These are phyloP conservation scores for Oscheius sp. DNA, from an alignment of 2,888 invertebrate species.

Conservation along the genomic window DNA sequence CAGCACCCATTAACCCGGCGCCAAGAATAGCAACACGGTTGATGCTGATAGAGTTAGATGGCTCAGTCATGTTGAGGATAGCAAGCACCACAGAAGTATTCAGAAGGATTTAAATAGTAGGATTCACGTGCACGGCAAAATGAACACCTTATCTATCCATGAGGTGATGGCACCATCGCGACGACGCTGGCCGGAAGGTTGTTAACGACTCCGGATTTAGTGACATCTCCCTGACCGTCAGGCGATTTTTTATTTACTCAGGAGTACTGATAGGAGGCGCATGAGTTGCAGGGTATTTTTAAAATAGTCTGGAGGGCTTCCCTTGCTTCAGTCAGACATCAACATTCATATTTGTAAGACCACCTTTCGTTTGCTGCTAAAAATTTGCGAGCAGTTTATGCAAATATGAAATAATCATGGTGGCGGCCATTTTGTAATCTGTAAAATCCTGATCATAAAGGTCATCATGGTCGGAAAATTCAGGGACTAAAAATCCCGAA, in stretches of 20 bases:
- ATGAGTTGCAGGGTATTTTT: neutral
- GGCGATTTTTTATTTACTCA: slow-evolving; percentile 9
- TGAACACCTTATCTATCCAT: slow-evolving; percentile 27
- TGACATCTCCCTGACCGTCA: slow-evolving; percentile 1
- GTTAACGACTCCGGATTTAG: slow-evolving; percentile 24
- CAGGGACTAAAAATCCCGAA: too few relatives aligned
- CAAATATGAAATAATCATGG: too few relatives aligned
- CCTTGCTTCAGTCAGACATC: too few relatives aligned
- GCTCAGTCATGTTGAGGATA: slow-evolving; percentile 20
- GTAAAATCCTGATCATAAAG: too few relatives aligned
- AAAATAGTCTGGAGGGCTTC: too few relatives aligned
- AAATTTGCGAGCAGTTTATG: too few relatives aligned
- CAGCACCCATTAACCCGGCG: slow-evolving; percentile 70
- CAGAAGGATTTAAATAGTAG: slow-evolving; percentile 25
- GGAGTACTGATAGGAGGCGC: neutral
- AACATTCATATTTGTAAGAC: too few relatives aligned
- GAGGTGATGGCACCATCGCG: slow-evolving; percentile 38
- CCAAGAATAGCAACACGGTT: slow-evolving; percentile 63
- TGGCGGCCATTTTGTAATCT: too few relatives aligned
- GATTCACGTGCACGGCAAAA: slow-evolving; percentile 28
- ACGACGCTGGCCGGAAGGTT: slow-evolving; percentile 31
- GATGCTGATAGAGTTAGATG: slow-evolving; percentile 5
- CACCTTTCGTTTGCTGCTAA: too few relatives aligned
- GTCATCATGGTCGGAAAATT: too few relatives aligned
- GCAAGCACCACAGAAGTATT: neutral